Evolutionary conservation across 2,888 invertebrate genomes (phyloP).

Genomic region (Hofmannophila pseudospretella): DNA sequence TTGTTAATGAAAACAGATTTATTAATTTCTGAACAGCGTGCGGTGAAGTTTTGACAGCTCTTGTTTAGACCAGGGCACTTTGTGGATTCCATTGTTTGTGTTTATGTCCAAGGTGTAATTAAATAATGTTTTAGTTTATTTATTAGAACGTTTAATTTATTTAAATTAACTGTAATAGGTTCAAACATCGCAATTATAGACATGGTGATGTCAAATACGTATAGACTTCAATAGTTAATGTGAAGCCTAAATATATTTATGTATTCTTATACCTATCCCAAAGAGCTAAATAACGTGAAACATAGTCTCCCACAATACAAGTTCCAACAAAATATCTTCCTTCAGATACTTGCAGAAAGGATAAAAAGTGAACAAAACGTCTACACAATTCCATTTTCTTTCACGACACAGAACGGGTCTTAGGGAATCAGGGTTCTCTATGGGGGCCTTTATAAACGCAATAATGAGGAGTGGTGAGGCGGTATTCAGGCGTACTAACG

Average conservation of each 20-base stretch:
- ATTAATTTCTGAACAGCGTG: slow-evolving; percentile 35
- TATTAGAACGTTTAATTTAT: too few species aligned
- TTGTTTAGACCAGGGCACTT: slow-evolving; percentile 4
- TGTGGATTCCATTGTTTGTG: too few species aligned
- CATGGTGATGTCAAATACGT: too few species aligned
- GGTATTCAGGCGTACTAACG: slow-evolving; percentile 71
- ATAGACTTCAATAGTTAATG: too few species aligned
- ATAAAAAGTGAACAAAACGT: slow-evolving; percentile 67
- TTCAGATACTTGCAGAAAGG: slow-evolving; percentile 36
- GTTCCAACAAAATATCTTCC: slow-evolving; percentile 47
- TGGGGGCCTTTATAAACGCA: slow-evolving; percentile 75
- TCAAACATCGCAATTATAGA: too few species aligned
- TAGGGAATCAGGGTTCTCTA: slow-evolving; percentile 70
- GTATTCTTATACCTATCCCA: too few species aligned
- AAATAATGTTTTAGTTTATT: too few species aligned
- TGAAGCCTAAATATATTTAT: too few species aligned
- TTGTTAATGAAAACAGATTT: slow-evolving; percentile 44
- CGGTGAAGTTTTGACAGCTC: slow-evolving; percentile 6
- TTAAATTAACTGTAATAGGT: too few species aligned
- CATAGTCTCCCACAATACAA: slow-evolving; percentile 46
- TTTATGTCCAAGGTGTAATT: too few species aligned
- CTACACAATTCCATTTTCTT: slow-evolving; percentile 75
- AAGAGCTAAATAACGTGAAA: slow-evolving; percentile 35
- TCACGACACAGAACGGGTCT: slow-evolving; percentile 61
- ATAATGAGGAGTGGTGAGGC: slow-evolving; percentile 74